These are phyloP conservation scores for Parus major DNA, from an alignment of 2,113 vertebrate genomes.

Conservation along the genomic window DNA sequence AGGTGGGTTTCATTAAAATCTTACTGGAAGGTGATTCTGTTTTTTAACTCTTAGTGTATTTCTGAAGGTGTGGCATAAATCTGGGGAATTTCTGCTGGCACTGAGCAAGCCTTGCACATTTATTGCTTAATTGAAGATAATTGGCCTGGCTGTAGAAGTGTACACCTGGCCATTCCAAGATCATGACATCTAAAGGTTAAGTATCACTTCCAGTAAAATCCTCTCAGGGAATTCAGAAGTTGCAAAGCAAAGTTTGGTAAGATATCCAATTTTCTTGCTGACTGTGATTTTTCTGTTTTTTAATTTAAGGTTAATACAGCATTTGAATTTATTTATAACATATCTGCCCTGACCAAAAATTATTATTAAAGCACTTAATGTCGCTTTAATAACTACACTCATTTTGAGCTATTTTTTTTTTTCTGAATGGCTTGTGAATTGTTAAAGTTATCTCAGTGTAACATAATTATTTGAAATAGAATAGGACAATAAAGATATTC, in stretches of 20 bases:
- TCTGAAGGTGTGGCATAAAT: conserved; percentile 3
- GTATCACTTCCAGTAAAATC: conserved; percentile 71
- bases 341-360: not conserved
- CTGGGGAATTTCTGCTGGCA: conserved; percentile 34
- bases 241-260: conserved; percentile 6
- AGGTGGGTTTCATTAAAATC: conserved; percentile 29
- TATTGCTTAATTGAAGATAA: conserved; percentile 61
- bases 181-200: conserved; percentile 62
- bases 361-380: not conserved
- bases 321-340: conserved; percentile 16
- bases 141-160: conserved; percentile 32
- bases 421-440: not conserved
- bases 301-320: conserved; percentile 7
- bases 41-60: conserved; percentile 56
- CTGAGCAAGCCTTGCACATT: conserved; percentile 32
- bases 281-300: conserved; percentile 29
- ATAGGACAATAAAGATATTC: not conserved
- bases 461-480: not conserved
- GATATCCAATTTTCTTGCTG: conserved; percentile 48
- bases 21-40: conserved; percentile 47
- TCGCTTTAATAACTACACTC: not conserved
- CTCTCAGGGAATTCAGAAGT: conserved; percentile 48
- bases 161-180: conserved; percentile 47
- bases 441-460: not conserved
- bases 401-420: not conserved